Conservation (phyloP, 2,888 invertebrate genomes). For the Thelaira solivaga region DNA sequence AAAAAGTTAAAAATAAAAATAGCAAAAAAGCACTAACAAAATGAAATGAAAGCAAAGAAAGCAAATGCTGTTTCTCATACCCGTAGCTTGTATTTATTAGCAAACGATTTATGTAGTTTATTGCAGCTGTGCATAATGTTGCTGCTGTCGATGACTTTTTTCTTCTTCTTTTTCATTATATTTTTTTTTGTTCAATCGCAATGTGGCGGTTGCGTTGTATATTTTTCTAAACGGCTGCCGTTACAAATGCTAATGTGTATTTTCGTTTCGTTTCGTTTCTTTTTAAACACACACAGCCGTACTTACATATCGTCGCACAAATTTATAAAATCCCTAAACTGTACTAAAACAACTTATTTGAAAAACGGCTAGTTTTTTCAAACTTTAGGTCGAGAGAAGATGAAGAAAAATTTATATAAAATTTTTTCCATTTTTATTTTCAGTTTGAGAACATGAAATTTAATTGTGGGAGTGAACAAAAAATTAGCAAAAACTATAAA, state of each 20-base stretch:
- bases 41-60: slow-evolving; percentile 53
- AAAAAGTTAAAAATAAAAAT: slow-evolving; percentile 15
- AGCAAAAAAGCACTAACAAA: slow-evolving; percentile 54
- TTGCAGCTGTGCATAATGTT: slow-evolving; percentile 56
- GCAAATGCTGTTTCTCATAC: slow-evolving; percentile 32
- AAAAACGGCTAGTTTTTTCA: no score
- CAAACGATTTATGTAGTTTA: slow-evolving; percentile 52
- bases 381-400: no score
- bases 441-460: no score
- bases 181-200: background rate
- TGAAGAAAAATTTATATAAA: no score
- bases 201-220: slow-evolving; percentile 13
- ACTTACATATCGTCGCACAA: no score
- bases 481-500: no score
- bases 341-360: no score
- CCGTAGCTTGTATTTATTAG: slow-evolving; percentile 26
- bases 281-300: no score
- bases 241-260: slow-evolving; percentile 63
- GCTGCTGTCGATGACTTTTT: slow-evolving; percentile 26
- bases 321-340: no score
- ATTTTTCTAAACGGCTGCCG: slow-evolving; percentile 60
- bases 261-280: slow-evolving; percentile 42
- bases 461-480: no score
- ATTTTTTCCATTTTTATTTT: no score
- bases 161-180: background rate